Conservation (phyloP, 2,797 vertebrate genomes). For the Coendou prehensilis region DNA sequence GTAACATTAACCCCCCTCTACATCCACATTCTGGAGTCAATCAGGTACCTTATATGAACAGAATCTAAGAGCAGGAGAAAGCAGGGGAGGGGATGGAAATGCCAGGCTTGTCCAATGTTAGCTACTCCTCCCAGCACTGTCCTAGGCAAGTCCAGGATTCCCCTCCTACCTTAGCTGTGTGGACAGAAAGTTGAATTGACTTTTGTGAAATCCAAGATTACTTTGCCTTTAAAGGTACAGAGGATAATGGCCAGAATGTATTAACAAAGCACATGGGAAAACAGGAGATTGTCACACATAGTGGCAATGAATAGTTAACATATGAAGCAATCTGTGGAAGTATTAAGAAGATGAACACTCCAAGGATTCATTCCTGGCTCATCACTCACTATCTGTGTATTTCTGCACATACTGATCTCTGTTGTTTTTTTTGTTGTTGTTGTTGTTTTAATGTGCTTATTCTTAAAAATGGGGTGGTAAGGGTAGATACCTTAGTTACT, state of each 20-base stretch:
- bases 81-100: background rate
- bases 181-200: background rate
- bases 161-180: background rate
- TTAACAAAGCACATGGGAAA: slow-evolving; percentile 30
- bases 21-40: background rate
- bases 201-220: slow-evolving; percentile 40
- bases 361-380: background rate
- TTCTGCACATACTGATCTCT: background rate
- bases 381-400: background rate
- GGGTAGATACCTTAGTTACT: background rate
- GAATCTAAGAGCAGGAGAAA: background rate
- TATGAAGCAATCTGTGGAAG: background rate
- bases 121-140: background rate
- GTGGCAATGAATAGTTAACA: background rate
- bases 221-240: background rate
- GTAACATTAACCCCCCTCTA: background rate
- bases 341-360: background rate
- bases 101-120: background rate
- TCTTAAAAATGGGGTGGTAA: slow-evolving; percentile 11
- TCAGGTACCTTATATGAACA: background rate
- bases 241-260: background rate
- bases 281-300: background rate
- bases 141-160: background rate
- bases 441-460: background rate
- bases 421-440: background rate